Base-by-base conservation (phyloP, 2,113 vertebrate species). In the Sterrhoptilus dennistouni region DNA sequence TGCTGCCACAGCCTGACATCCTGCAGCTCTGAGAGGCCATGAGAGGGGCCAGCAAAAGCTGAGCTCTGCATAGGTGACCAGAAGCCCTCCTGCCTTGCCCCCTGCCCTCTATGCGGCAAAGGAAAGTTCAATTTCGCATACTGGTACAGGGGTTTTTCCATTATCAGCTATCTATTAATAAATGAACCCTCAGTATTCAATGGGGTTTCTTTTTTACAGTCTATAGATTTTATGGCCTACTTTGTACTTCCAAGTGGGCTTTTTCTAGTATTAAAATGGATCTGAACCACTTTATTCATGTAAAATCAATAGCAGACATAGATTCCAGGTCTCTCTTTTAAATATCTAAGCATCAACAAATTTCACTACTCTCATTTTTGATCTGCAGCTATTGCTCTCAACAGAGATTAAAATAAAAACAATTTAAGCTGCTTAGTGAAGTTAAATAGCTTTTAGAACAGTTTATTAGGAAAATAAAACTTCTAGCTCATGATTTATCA, bases 301-400 rank as follows among this genome's bases (percentile, higher is more conserved):
- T 71, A 78, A 95, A 97, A 93, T 95, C 50, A 88, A 96, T 80
- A 72, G 7, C 60, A 64, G 57, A 70, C 42, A 56, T 24, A 38
- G 53, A 94, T 83, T 94, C 28, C 44, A 86, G 54, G 38, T 60
- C 66, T 71, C 40, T 69, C 53, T 78, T n/a, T 80, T 23, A 82
- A 89, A 79, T 44, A 86, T 19, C 56, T 82, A 81, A 84, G 40
- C 68, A 75, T 50, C 65, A 40, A 61, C 57, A 90, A 71, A 84
- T 80, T 92, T 76, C 49, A 49, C 21, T 54, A 11, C 72, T 82
- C 77, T 78, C 28, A 60, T 76, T 93, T 74, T 45, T 90, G 28
- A 83, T 65, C 44, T 85, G 53, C 80, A 97, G 91, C 71, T 95
- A 89, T 57, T 85, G 45, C 69, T 87, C 64, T 72, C 87, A 80